Evolutionary conservation across 2,797 vertebrate species (phyloP), one percentile per base, ranked within the genome.

Genomic region (Catharus ustulatus): DNA sequence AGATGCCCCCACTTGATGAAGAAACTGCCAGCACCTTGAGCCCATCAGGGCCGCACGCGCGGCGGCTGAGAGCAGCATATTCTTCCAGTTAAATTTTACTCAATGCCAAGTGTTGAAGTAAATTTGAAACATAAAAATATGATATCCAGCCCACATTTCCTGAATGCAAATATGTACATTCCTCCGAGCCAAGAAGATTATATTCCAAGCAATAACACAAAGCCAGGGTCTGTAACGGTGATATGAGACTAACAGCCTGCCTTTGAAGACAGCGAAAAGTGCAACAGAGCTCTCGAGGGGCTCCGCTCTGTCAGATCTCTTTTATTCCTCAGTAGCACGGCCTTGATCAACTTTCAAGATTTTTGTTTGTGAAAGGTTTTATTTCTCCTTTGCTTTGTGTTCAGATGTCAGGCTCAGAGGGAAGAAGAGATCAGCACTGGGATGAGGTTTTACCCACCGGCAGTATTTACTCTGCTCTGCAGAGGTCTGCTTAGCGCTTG

Each of bases 331-430:
- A 34, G 80, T 71, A 96, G 87, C 85, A 55, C 0, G 11, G 95
- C 95, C 96, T 96, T 96, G 95, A 96, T 96, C 95, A 96, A 95
- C 94, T 93, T 96, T 92, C 95, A 94, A 84, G 95, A 95, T 94
- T 90, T 90, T 87, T 95, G 96, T 93, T 96, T 94, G 94, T 76
- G 86, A 96, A 93, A 95, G 93, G 94, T 83, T 97, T 94, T 84
- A 93, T 94, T 97, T 94, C 94, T 91, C 80, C 83, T 84, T 63
- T 61, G 87, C 91, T 94, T 97, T 93, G 94, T 95, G 96, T 82
- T 94, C 89, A 71, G 87, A 93, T 72, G 89, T 95, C 89, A 87
- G 85, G 85, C 90, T 93, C 71, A 29, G 80, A 91, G 85, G 45
- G 83, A 96, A 92, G 94, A 87, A 34, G 80, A 79, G 89, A 90